Base-by-base conservation (phyloP, 2,113 vertebrate species). In the Aegotheles bennettii region DNA sequence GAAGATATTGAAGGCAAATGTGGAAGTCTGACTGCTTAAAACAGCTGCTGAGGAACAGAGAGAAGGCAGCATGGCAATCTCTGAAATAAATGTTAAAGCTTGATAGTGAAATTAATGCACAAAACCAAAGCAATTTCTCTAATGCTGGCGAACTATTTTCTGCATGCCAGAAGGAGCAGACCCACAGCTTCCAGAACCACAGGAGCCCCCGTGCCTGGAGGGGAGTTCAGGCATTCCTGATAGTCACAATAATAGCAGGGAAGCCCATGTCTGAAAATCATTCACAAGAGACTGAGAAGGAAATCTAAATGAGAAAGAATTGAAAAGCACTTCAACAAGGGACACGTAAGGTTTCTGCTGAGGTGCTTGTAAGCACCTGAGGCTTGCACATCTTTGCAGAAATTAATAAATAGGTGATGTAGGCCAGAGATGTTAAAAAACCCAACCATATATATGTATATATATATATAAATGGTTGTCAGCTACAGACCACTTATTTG, bases 11-110 rank as follows among this genome's bases (percentile, higher is more conserved):
- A 60, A 89, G 70, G 53, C 47, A 68, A 84, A 79, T 56, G 47
- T 43, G 69, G 81, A 91, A 93, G 61, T 68, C 77, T 93, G 84
- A 77, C 53, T 57, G 31, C 69, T 84, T 95, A 50, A 93, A 94
- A 43, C 63, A 74, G 68, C 64, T 86, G 48, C 80, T 26, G 73
- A 74, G 61, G 77, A 92, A 57, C 76, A 74, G 63, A 69, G 68
- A 61, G 7, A 19, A 89, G 50, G 47, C 45, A 96, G 65, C n/a
- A 57, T 8, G 68, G 73, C 64, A 76, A 79, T 17, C 69, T 28
- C 28, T 14, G n/a, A 3, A 8, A 43, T 17, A 47, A 56, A 45
- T 8, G 54, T 35, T 89, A 48, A 68, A 29, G 12, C 65, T 84
- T 75, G 64, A 77, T 70, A 67, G 42, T 3, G 61, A 69, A 43